phyloP scores from a whole-genome alignment of 2,797 vertebrate species.

The Gorsachius magnificus region DNA sequence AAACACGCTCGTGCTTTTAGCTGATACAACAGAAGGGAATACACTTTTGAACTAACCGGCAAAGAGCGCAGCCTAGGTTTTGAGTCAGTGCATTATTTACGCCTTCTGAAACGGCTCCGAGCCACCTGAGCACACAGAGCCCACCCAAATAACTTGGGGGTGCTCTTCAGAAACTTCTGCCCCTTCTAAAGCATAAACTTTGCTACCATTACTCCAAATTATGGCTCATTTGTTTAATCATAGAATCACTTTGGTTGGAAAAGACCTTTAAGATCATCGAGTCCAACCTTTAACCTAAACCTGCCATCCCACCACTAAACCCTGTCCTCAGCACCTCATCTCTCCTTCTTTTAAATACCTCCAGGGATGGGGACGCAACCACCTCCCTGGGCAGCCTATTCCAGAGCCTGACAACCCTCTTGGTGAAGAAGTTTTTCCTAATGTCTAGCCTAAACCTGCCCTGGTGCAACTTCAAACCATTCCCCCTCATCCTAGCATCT shows the following conservation, averaged over 20 bases:
- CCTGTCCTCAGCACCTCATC: too few species aligned
- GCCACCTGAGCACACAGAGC: not conserved
- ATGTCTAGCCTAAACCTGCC: too few species aligned
- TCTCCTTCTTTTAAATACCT: too few species aligned
- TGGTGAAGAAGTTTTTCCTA: too few species aligned
- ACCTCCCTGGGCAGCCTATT: too few species aligned
- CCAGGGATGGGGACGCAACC: too few species aligned
- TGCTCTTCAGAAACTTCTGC: not conserved
- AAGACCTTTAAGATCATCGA: too few species aligned
- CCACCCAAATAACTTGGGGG: not conserved
- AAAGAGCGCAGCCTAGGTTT: not conserved
- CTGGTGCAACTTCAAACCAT: too few species aligned
- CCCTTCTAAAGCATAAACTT: not conserved
- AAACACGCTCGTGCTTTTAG: not conserved
- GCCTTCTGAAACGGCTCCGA: not conserved
- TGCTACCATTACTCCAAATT: not conserved
- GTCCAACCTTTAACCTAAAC: too few species aligned
- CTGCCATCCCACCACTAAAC: too few species aligned
- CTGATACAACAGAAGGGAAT: not conserved
- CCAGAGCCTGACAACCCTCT: too few species aligned
- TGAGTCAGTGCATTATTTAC: not conserved
- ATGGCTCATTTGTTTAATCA: not conserved
- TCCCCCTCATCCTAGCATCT: too few species aligned
- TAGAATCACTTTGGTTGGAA: not conserved
- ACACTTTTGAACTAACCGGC: not conserved